Conservation (phyloP, 2,797 vertebrate genomes). For the Pagetopsis macropterus region DNA sequence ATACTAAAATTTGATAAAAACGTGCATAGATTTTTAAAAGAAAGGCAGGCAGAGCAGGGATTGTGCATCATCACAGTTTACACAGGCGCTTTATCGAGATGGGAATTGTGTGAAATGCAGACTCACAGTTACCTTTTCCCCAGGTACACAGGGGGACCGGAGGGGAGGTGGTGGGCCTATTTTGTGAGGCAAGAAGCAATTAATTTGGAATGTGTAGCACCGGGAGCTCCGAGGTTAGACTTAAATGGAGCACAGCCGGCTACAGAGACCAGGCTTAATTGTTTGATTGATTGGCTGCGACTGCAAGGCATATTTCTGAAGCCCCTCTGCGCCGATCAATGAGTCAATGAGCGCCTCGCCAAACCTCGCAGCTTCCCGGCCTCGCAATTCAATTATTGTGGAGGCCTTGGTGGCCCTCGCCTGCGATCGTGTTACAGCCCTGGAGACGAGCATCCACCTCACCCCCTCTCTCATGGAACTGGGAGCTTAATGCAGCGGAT, state of each 20-base stretch:
- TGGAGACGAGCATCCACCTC: constrained; percentile 50
- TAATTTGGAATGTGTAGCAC: constrained; percentile 67
- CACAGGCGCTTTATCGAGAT: constrained; percentile 39
- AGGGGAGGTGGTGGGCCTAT: constrained; percentile 21
- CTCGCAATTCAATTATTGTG: constrained; percentile 78
- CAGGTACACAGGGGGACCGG: constrained; percentile 29
- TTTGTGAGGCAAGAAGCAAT: constrained; percentile 72
- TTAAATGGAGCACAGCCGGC: constrained; percentile 74
- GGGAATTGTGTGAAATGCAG: constrained; percentile 45
- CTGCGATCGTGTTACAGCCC: constrained; percentile 72
- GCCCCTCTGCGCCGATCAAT: constrained; percentile 79
- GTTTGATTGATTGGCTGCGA: constrained; percentile 84
- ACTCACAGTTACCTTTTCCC: constrained; percentile 52
- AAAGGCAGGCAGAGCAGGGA: constrained; percentile 17
- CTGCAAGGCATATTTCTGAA: constrained; percentile 80
- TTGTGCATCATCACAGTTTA: constrained; percentile 27
- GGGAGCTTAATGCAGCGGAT: constrained; percentile 63
- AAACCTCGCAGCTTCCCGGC: constrained; percentile 72
- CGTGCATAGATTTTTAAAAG: constrained; percentile 15
- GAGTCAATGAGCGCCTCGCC: constrained; percentile 78
- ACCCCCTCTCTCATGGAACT: constrained; percentile 36
- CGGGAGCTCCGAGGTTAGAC: constrained; percentile 65
- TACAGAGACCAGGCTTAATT: constrained; percentile 78
- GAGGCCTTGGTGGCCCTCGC: constrained; percentile 68
- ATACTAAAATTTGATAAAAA: constrained; percentile 32